These are phyloP conservation scores for Cyprinodon tularosa DNA, from an alignment of 2,113 vertebrate genomes.

Conservation along the genomic window DNA sequence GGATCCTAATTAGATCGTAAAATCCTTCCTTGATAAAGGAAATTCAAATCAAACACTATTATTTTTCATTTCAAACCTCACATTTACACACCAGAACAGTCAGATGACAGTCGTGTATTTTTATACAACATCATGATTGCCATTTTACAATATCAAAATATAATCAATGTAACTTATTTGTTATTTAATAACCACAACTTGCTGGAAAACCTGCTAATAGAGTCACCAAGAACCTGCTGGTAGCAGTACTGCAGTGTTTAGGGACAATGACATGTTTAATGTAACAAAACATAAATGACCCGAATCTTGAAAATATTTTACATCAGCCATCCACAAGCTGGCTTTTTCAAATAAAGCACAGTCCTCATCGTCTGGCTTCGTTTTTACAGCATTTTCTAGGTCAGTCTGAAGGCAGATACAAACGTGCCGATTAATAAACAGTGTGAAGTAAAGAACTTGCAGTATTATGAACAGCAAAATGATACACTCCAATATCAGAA, in stretches of 20 bases:
- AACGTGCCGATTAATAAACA: slow-evolving; percentile 59
- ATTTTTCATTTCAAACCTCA: not conserved
- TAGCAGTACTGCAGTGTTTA: slow-evolving; percentile 70
- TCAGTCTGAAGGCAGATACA: slow-evolving; percentile 58
- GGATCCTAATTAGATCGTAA: slow-evolving; percentile 30
- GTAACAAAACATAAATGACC: slow-evolving; percentile 41
- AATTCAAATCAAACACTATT: slow-evolving; percentile 19
- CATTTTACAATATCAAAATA: slow-evolving; percentile 11
- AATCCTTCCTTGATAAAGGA: slow-evolving; percentile 1
- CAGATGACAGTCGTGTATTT: slow-evolving; percentile 7
- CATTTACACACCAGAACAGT: not conserved
- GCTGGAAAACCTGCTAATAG: slow-evolving; percentile 56
- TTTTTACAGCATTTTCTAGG: slow-evolving; percentile 68
- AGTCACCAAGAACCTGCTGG: slow-evolving; percentile 53
- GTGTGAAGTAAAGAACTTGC: slow-evolving; percentile 60
- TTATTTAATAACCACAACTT: slow-evolving; percentile 75
- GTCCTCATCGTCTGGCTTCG: slow-evolving; percentile 29
- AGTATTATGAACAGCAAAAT: slow-evolving; percentile 34
- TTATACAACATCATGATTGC: slow-evolving; percentile 15
- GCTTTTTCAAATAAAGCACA: slow-evolving; percentile 70
- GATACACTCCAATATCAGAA: slow-evolving; percentile 54
- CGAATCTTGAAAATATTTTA: slow-evolving; percentile 54
- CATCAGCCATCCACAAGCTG: slow-evolving; percentile 67
- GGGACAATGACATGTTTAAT: slow-evolving; percentile 66
- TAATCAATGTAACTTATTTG: slow-evolving; percentile 46